These are phyloP conservation scores for Myotis findleyi DNA, from an alignment of 2,797 vertebrate genomes.

Conservation along the genomic window DNA sequence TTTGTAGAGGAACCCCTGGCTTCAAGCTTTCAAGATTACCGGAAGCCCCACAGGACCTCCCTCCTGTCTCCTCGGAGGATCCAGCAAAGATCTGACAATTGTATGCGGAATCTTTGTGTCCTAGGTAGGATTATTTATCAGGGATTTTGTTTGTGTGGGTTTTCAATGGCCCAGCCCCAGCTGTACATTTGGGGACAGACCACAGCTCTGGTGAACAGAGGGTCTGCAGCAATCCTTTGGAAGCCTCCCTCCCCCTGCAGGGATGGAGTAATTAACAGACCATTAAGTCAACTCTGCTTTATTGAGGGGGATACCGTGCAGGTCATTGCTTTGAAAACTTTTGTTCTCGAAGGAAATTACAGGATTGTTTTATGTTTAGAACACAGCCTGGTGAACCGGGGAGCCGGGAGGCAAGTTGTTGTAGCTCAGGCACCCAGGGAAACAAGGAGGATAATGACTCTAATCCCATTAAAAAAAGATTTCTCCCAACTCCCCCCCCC, in stretches of 20 bases:
- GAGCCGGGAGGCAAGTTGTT: slow-evolving; percentile 46
- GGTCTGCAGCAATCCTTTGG: slow-evolving; percentile 27
- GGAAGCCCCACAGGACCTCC: neutral
- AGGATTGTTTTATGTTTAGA: slow-evolving; percentile 77
- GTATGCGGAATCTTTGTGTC: slow-evolving; percentile 66
- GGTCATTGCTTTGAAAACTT: slow-evolving; percentile 78
- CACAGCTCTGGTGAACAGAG: slow-evolving; percentile 56
- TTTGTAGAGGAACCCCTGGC: neutral
- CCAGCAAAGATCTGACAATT: slow-evolving; percentile 18
- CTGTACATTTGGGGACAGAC: slow-evolving; percentile 71
- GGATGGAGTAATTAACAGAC: slow-evolving; percentile 77
- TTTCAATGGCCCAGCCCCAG: slow-evolving; percentile 76
- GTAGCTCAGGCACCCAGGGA: neutral
- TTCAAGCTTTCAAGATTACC: slow-evolving; percentile 55
- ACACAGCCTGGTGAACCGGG: slow-evolving; percentile 57
- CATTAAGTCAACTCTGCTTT: slow-evolving; percentile 78
- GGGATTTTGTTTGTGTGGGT: slow-evolving; percentile 77
- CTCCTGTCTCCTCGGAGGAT: neutral
- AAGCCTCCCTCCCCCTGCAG: slow-evolving; percentile 66
- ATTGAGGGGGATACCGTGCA: slow-evolving; percentile 64
- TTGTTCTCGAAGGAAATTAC: slow-evolving; percentile 82
- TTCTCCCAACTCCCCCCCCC: neutral
- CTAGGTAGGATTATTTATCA: slow-evolving; percentile 76
- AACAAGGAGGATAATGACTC: neutral
- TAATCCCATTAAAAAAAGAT: slow-evolving; percentile 58